These are phyloP conservation scores for Molorchus minor DNA, from an alignment of 2,888 invertebrate genomes.

Conservation along the genomic window DNA sequence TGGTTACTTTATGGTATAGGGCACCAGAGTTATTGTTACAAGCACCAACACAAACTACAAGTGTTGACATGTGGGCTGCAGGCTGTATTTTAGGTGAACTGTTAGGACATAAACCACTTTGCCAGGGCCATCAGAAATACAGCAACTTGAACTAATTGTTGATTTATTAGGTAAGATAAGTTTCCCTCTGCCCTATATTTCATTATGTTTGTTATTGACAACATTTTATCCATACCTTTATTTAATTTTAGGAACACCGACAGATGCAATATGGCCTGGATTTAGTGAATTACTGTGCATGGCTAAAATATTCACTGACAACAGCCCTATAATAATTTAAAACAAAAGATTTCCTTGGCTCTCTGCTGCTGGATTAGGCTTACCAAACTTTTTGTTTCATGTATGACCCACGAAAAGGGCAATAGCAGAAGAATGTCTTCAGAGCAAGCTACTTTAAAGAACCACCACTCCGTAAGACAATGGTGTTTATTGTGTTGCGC, in stretches of 20 bases:
- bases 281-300: slow-evolving; percentile 85
- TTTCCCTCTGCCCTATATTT: no score
- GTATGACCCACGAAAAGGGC: slow-evolving; percentile 95
- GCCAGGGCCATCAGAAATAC: slow-evolving; percentile 93
- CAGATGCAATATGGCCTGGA: slow-evolving; percentile 96
- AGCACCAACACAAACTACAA: slow-evolving; percentile 91
- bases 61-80: slow-evolving; percentile 98
- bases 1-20: slow-evolving; percentile 96
- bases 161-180: slow-evolving; percentile 81
- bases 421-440: slow-evolving; percentile 93
- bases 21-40: slow-evolving; percentile 93
- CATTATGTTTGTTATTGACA: no score
- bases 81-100: slow-evolving; percentile 92
- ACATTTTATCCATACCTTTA: no score
- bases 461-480: slow-evolving; percentile 85
- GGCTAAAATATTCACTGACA: slow-evolving; percentile 90
- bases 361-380: slow-evolving; percentile 85
- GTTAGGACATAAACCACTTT: slow-evolving; percentile 88
- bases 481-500: no score
- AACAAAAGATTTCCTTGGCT: slow-evolving; percentile 93
- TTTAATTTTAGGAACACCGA: slow-evolving; percentile 76
- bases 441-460: slow-evolving; percentile 97
- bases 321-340: slow-evolving; percentile 94
- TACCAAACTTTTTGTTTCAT: slow-evolving; percentile 95
- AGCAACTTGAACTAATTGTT: slow-evolving; percentile 94